Base-by-base conservation (phyloP, 2,888 invertebrate genomes). In the Ceratothoa steindachneri region DNA sequence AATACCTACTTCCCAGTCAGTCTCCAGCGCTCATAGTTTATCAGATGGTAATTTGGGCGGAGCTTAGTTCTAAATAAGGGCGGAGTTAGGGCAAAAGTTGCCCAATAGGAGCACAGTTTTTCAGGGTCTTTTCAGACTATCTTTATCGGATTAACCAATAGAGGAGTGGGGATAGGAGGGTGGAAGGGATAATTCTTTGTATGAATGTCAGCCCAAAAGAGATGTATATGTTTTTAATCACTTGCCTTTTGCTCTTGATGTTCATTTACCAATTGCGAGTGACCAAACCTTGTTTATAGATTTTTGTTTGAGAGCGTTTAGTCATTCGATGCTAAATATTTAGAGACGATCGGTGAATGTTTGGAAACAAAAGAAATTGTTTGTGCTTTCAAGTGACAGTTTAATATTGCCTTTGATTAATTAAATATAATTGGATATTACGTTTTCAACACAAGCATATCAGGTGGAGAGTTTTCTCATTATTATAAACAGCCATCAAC, bases 161-260 rank as follows among this genome's bases (percentile, higher is more conserved):
- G 27, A n/a, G 41, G 22, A 60, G 60, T 1, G 60, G 1, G 19
- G 60, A 60, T 15, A n/a, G 3, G 60, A 60, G 27, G n/a, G 22
- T n/a, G 19, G n/a, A 22, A 12, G 9, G 9, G 9, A 3, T 60
- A 4, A 60, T 24, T 12, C 22, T 24, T 24, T 60, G 60, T 60
- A 12, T 60, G 60, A 24, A 60, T 60, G 60, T 60, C 60, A 60
- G 22, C 22, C 12, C 22, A 60, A 24, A 24, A 24, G 27, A 60
- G 60, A 60, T 60, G 60, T 22, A 60, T 60, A 3, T 60, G 60
- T 60, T 60, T 60, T 60, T 60, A 60, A 60, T 60, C 19, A 7
- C 60, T 60, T 60, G 60, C 60, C 2, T 24, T 60, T 60, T 24
- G 22, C 22, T 60, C 27, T 3, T 15, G 24, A 60, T 60, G 60